These are phyloP conservation scores for Rhopalosiphum nymphaeae DNA, from an alignment of 2,888 invertebrate species.

Conservation along the genomic window DNA sequence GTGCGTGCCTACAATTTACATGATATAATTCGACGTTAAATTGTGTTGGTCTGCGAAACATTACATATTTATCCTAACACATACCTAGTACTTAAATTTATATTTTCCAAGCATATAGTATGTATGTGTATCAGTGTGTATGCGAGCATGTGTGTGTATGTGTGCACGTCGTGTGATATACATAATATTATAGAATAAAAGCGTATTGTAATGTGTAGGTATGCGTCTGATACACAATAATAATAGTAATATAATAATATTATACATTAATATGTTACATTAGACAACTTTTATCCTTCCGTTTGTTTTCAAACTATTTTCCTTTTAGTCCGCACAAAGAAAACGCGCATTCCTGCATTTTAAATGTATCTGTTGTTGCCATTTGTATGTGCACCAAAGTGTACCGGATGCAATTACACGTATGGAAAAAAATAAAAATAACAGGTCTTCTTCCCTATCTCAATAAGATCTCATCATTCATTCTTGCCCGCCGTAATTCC, in stretches of 20 bases:
- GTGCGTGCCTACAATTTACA: neutral
- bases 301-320: slow-evolving; percentile 17
- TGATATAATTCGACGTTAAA: neutral
- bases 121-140: neutral
- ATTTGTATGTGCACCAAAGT: slow-evolving; percentile 58
- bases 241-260: neutral
- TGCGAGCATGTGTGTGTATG: neutral
- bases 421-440: slow-evolving; percentile 41
- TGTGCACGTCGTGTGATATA: neutral
- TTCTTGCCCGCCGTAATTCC: slow-evolving; percentile 42
- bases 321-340: slow-evolving; percentile 27
- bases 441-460: slow-evolving; percentile 47
- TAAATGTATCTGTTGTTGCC: slow-evolving; percentile 15
- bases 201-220: neutral
- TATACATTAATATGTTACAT: neutral
- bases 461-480: slow-evolving; percentile 44
- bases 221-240: neutral
- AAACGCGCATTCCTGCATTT: slow-evolving; percentile 49
- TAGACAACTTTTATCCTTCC: neutral
- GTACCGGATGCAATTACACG: slow-evolving; percentile 64
- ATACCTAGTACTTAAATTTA: neutral
- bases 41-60: neutral
- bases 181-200: neutral
- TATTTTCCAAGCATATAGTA: neutral
- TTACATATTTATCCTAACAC: neutral